Evolutionary conservation across 2,797 vertebrate species (phyloP), one percentile per base, ranked within the genome.

Genomic region (Diglossa cyanea): DNA sequence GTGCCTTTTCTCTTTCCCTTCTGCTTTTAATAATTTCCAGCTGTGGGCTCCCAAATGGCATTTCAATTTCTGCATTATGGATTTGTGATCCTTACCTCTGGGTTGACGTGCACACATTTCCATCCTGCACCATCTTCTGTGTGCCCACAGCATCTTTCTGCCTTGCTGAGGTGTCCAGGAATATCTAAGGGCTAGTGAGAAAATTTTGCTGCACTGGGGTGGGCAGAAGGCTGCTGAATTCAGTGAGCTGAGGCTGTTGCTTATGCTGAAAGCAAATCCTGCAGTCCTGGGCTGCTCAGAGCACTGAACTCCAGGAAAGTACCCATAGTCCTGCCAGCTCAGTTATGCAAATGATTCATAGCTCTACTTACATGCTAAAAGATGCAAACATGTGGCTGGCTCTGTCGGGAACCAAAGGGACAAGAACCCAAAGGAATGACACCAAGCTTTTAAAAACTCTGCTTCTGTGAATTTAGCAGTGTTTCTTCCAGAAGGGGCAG

Each of bases 81-180:
- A 40, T 72, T 63, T 42, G 24, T 47, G 51, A 45, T 37, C 48
- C 50, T 83, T 58, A 48, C 21, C 19, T 83, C 58, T 39, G 53
- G 17, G 28, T 39, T 48, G 47, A 4, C 0, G 1, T 31, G 47
- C 3, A 2, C 28, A 23, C 1, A 0, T 65, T 53, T 60, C 25
- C 8, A 19, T 60, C 53, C 26, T 20, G 7, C 31, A 15, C 19
- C 42, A 13, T 18, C 80, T 76, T 6, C 23, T 31, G 0, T 6
- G 24, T 61, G 23, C 57, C 45, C 45, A 35, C 39, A 72, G 13
- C 20, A 8, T 54, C 53, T 0, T 42, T 30, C 30, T 91, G 45
- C 28, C 67, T 0, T 11, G 8, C 12, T 2, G 4, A 39, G 42
- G 23, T 14, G 40, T 11, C 42, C 63, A 45, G 39, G 31, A 16